Evolutionary conservation across 2,888 invertebrate species (phyloP), one percentile per base, ranked within the genome.

Genomic region (Buathra laborator): DNA sequence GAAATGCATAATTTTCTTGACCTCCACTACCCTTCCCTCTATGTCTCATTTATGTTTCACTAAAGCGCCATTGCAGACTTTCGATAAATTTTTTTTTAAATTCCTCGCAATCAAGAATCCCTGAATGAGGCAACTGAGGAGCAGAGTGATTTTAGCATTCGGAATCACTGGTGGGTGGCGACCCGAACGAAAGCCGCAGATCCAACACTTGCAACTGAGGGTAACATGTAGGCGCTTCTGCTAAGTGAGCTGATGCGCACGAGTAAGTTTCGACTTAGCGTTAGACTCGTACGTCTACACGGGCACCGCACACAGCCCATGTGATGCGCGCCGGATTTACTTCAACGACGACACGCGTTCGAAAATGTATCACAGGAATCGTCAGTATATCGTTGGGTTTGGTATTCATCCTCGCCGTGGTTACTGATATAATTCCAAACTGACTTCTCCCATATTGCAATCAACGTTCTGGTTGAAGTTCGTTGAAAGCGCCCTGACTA

Each of bases 111-210:
- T 68, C 67, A 10, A 44, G 51, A 16, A 56, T 59, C 53, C 12
- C 48, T 12, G 56, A 56, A 43, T 16, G 29, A 24, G 24, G 53
- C n/a, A 44, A 67, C 29, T 43, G 16, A 44, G 32, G 48, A 56
- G 67, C 37, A 24, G 32, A 56, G 29, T 44, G 68, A 44, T 59
- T 68, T 77, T 77, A 68, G 77, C 56, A 68, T 68, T 77, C 77
- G 43, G 68, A 68, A 56, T 44, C 68, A 44, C 53, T 59, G 44
- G 77, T 59, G 77, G 43, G 53, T 56, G 32, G 67, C 68, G 77
- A 77, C 68, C 77, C 68, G 59, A 59, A 77, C 43, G 44, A 64
- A 77, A 68, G n/a, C 56, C 77, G 67, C 68, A 68, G 59, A 68
- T 24, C 44, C 66, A 29, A 7, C 76, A 53, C 19, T 66, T 64